Evolutionary conservation across 2,888 invertebrate genomes (phyloP).

Genomic region (Melieria omissa): DNA sequence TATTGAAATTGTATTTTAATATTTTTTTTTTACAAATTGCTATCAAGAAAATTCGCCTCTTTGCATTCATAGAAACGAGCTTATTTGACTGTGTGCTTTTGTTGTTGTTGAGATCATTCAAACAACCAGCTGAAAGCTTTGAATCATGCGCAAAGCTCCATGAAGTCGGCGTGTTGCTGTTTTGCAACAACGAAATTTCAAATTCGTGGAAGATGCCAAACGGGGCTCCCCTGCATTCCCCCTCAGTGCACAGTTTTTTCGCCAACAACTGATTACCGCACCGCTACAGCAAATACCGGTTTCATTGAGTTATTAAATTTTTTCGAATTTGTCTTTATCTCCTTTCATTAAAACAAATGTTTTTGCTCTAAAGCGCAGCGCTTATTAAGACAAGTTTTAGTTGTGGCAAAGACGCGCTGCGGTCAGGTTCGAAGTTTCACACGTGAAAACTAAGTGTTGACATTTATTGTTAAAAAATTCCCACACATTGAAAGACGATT

Average conservation of each 20-base stretch:
- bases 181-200: too few species aligned
- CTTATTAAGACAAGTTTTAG: slow-evolving; percentile 28
- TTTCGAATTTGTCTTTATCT: slow-evolving; percentile 5
- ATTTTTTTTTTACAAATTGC: too few species aligned
- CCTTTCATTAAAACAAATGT: neutral
- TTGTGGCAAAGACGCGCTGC: slow-evolving; percentile 19
- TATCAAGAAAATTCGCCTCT: too few species aligned
- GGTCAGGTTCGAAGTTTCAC: slow-evolving; percentile 3
- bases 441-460: neutral
- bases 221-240: neutral
- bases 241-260: neutral
- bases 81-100: too few species aligned
- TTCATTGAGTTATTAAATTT: slow-evolving; percentile 1
- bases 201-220: too few species aligned
- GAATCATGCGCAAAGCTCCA: too few species aligned
- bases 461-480: neutral
- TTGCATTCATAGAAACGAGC: too few species aligned
- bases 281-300: slow-evolving; percentile 25
- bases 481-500: neutral
- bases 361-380: slow-evolving; percentile 17
- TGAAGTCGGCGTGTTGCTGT: too few species aligned
- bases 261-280: neutral
- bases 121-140: too few species aligned
- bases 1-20: too few species aligned
- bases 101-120: too few species aligned